A percentile compares a stretch with the other conserved stretches of the same genome.
These are phyloP conservation scores for Syngnathus rostellatus DNA, from an alignment of 2,797 vertebrate species.

Conservation along the genomic window DNA sequence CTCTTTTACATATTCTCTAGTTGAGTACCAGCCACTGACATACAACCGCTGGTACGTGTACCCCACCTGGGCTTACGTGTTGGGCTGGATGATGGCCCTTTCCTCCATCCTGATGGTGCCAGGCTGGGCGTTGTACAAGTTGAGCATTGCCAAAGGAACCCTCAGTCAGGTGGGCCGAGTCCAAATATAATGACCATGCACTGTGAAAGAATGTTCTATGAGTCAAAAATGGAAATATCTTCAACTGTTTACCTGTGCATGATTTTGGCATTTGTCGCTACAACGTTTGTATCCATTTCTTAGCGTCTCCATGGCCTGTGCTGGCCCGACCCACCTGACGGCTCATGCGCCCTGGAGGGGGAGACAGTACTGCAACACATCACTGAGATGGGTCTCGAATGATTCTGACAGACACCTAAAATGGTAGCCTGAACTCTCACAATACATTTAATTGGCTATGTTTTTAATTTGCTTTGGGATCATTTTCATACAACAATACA, in stretches of 20 bases:
- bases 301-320: constrained; percentile 46
- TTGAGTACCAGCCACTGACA: constrained; percentile 74
- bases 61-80: constrained; percentile 70
- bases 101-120: constrained; percentile 79
- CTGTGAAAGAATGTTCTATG: neutral
- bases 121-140: constrained; percentile 44
- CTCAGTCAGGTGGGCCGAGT: constrained; percentile 53
- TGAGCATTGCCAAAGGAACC: constrained; percentile 48
- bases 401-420: neutral
- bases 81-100: constrained; percentile 75
- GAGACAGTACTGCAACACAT: constrained; percentile 23
- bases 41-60: constrained; percentile 75
- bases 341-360: constrained; percentile 9
- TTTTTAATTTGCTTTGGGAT: neutral
- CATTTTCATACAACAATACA: neutral
- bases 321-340: constrained; percentile 20
- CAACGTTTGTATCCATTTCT: constrained; percentile 8
- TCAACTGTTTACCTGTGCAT: too few relatives aligned
- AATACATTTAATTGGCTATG: too few relatives aligned
- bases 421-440: too few relatives aligned
- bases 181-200: neutral
- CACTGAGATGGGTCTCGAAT: neutral
- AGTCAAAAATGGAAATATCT: neutral
- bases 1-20: constrained; percentile 71
- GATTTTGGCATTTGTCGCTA: neutral